Evolutionary conservation across 30 jellyfish, hydroid and myxozoan genomes (phyloP).

Genomic region (Aurelia coerulea): DNA sequence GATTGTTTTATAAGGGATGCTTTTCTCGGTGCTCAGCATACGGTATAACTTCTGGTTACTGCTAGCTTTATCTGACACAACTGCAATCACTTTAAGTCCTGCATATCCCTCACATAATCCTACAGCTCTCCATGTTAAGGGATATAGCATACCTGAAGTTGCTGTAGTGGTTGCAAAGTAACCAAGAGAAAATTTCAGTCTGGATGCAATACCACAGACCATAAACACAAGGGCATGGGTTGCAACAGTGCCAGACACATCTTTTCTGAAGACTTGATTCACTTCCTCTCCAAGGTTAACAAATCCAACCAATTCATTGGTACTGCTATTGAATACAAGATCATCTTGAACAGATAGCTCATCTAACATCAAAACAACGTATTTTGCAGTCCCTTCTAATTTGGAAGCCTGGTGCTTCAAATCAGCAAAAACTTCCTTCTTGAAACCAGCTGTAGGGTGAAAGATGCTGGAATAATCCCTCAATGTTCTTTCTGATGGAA

Average conservation of each 20-base stretch:
- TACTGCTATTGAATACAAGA: slow-evolving; percentile 17
- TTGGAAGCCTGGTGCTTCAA: slow-evolving; percentile 49
- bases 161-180: slow-evolving; percentile 55
- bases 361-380: slow-evolving; percentile 54
- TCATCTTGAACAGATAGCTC: slow-evolving; percentile 52
- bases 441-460: slow-evolving; percentile 53
- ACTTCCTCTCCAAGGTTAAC: slow-evolving; percentile 51
- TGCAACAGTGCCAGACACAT: slow-evolving; percentile 27
- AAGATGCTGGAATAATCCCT: slow-evolving; percentile 47
- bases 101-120: slow-evolving; percentile 39
- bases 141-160: slow-evolving; percentile 36
- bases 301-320: slow-evolving; percentile 44
- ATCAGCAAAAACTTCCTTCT: slow-evolving; percentile 48
- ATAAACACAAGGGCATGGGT: slow-evolving; percentile 51
- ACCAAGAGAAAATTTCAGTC: slow-evolving; percentile 43
- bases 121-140: slow-evolving; percentile 49
- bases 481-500: slow-evolving; percentile 57
- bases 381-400: slow-evolving; percentile 34
- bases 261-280: slow-evolving; percentile 24
- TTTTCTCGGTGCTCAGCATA: slow-evolving; percentile 20
- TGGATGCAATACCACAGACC: slow-evolving; percentile 61
- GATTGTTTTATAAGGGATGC: slow-evolving; percentile 11
- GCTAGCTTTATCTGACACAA: slow-evolving; percentile 44
- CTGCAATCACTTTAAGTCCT: slow-evolving; percentile 33
- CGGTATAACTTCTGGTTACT: slow-evolving; percentile 37